A percentile compares a stretch with the other conserved stretches of the same genome.
Evolutionary conservation across 64 coral and sea anemone species (phyloP).

Genomic region (Pachyseris speciosa): DNA sequence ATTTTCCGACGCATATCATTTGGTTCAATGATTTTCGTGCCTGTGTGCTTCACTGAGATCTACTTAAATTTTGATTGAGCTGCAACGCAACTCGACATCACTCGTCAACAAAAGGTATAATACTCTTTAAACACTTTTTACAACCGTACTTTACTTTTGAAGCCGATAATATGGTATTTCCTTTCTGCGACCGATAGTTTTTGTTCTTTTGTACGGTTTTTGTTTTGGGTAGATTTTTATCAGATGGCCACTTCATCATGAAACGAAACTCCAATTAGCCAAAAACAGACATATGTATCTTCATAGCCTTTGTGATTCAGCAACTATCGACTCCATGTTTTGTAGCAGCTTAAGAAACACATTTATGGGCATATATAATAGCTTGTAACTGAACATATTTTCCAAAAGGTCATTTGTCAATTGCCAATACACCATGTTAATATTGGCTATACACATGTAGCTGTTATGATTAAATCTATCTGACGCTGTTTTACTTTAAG

Average conservation of each 20-base stretch:
- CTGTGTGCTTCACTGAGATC: background rate
- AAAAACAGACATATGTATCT: background rate
- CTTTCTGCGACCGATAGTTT: background rate
- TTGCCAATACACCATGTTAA: background rate
- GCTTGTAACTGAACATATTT: background rate
- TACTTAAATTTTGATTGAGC: background rate
- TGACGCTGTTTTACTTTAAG: background rate
- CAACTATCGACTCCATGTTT: background rate
- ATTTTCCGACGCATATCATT: background rate
- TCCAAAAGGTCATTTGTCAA: background rate
- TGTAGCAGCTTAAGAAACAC: background rate
- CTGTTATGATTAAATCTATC: background rate
- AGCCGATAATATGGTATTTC: constrained; percentile 3
- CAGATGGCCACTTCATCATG: constrained; percentile 39
- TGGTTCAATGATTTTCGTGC: background rate
- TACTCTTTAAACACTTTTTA: background rate
- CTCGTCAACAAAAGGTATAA: constrained; percentile 4
- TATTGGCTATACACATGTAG: background rate
- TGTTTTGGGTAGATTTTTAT: constrained; percentile 38
- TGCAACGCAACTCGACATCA: background rate
- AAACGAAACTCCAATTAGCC: constrained; percentile 35
- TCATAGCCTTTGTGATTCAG: background rate
- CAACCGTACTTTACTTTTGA: background rate
- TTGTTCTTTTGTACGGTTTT: constrained; percentile 37
- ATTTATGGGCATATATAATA: background rate